phyloP scores from a whole-genome alignment of 2,888 invertebrate species.

The Deilephila porcellus region DNA sequence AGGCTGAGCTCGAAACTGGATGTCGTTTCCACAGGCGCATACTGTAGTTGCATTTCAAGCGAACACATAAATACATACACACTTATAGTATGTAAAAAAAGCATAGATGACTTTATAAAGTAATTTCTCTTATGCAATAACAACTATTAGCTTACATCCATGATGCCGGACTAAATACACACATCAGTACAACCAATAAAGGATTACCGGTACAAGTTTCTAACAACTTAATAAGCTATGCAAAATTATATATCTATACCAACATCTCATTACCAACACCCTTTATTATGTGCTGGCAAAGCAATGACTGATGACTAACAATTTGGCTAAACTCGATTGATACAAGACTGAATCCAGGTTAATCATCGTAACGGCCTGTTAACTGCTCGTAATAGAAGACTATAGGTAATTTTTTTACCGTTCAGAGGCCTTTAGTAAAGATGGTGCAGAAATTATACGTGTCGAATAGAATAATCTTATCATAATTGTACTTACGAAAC shows the following conservation, averaged over 20 bases:
- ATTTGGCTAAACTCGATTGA: constrained; percentile 53
- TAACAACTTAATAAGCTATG: constrained; percentile 11
- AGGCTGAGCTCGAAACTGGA: too few relatives aligned
- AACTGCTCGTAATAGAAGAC: constrained; percentile 53
- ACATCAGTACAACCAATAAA: not conserved
- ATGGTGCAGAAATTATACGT: constrained; percentile 15
- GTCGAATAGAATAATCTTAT: not conserved
- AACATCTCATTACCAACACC: constrained; percentile 8
- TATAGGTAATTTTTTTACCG: constrained; percentile 37
- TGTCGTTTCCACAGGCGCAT: too few relatives aligned
- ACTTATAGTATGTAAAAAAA: too few relatives aligned
- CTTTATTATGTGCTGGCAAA: constrained; percentile 1
- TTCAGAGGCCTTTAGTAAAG: constrained; percentile 6
- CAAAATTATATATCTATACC: not conserved
- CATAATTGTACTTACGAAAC: not conserved
- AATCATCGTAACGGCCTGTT: constrained; percentile 58
- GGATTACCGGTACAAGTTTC: not conserved
- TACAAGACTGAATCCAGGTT: constrained; percentile 58
- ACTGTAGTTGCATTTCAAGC: too few relatives aligned
- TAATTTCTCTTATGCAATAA: too few relatives aligned
- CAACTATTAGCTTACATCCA: too few relatives aligned
- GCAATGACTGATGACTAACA: constrained; percentile 39
- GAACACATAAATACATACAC: too few relatives aligned
- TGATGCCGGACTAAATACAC: not conserved
- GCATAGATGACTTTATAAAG: too few relatives aligned